These are phyloP conservation scores for Ernsta delagoae DNA, from an alignment of 2,888 invertebrate genomes.

Conservation along the genomic window DNA sequence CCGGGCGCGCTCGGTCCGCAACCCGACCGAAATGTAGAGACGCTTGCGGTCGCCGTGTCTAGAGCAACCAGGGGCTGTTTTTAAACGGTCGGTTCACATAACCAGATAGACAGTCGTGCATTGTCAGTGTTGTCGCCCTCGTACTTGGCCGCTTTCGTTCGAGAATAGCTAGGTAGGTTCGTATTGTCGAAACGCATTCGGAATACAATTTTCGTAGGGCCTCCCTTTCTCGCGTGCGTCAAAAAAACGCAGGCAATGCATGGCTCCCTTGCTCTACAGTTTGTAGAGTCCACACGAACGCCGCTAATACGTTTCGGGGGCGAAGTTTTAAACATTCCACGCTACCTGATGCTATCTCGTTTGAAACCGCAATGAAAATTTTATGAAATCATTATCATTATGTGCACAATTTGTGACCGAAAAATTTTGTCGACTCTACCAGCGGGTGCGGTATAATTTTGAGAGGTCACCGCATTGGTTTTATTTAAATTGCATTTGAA, in stretches of 20 bases:
- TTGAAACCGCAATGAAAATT: conserved; percentile 33
- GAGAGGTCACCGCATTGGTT: conserved; percentile 40
- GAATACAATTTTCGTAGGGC: conserved; percentile 61
- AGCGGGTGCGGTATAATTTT: conserved; percentile 34
- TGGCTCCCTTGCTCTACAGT: conserved; percentile 10
- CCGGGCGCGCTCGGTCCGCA: too few species aligned
- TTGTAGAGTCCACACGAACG: too few species aligned
- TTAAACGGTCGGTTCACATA: too few species aligned
- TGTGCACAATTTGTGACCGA: conserved; percentile 13
- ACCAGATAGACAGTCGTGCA: too few species aligned
- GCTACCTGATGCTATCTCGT: conserved; percentile 17
- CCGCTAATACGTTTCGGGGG: conserved; percentile 23
- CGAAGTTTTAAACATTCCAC: conserved; percentile 34
- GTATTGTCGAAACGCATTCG: conserved; percentile 66
- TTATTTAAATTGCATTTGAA: conserved; percentile 43
- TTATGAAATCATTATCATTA: conserved; percentile 19
- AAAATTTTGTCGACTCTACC: conserved; percentile 27
- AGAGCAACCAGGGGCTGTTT: too few species aligned
- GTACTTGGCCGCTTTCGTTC: too few species aligned
- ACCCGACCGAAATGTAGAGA: too few species aligned
- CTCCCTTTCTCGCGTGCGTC: conserved; percentile 68
- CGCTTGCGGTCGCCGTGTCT: too few species aligned
- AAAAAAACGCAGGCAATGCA: conserved; percentile 59
- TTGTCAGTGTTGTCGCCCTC: too few species aligned
- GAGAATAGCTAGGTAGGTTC: too few species aligned